Evolutionary conservation across 2,113 vertebrate genomes (phyloP).

Genomic region (Tor tambroides): DNA sequence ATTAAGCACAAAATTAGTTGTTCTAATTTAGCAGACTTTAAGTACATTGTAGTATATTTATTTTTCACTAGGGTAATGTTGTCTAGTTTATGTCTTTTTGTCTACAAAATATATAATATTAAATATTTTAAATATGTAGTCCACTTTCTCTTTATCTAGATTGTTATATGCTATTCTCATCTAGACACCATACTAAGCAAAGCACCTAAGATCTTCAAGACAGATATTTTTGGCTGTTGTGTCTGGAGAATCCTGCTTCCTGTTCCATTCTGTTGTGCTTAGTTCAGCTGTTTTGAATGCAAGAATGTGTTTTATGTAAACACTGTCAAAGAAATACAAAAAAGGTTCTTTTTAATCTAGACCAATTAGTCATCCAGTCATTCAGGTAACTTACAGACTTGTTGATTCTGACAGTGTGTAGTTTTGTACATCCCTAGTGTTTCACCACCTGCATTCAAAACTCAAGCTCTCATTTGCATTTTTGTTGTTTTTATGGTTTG

Average conservation of each 20-base stretch:
- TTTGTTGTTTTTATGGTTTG: slow-evolving; percentile 30
- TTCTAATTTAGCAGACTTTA: too few relatives aligned
- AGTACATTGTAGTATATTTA: too few relatives aligned
- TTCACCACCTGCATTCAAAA: slow-evolving; percentile 35
- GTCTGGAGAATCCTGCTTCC: neutral
- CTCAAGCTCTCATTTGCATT: slow-evolving; percentile 24
- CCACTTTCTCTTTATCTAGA: neutral
- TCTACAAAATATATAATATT: too few relatives aligned
- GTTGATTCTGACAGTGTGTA: neutral
- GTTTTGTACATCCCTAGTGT: slow-evolving; percentile 14
- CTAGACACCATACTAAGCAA: neutral
- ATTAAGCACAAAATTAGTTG: too few relatives aligned
- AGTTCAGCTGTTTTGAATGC: slow-evolving; percentile 13
- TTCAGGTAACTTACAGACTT: neutral
- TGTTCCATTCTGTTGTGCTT: neutral
- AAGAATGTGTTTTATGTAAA: neutral
- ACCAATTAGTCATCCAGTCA: neutral
- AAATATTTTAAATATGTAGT: too few relatives aligned
- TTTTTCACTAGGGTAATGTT: too few relatives aligned
- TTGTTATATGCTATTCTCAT: neutral
- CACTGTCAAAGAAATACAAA: neutral
- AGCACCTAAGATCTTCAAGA: neutral
- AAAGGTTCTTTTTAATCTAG: neutral
- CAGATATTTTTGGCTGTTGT: neutral
- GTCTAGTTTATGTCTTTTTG: neutral